A percentile compares a stretch with the other conserved stretches of the same genome.
Evolutionary conservation across 2,797 vertebrate genomes (phyloP).

Genomic region (Telmatherina bonti): DNA sequence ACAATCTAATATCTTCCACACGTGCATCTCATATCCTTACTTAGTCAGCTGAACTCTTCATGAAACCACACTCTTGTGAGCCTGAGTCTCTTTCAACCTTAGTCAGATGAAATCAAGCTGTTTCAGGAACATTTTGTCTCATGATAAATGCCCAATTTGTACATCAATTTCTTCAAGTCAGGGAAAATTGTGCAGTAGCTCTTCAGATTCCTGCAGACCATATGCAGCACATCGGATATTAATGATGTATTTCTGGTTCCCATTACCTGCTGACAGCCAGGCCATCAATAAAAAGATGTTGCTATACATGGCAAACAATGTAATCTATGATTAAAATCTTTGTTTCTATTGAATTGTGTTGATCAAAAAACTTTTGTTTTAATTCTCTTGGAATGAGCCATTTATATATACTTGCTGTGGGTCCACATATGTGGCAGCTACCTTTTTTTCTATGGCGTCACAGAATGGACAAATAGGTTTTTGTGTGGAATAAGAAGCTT

Average conservation of each 20-base stretch:
- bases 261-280: slow-evolving; percentile 55
- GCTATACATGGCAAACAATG: no score
- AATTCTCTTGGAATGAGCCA: no score
- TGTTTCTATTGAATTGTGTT: no score
- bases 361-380: no score
- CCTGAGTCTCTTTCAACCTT: not conserved
- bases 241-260: slow-evolving; percentile 49
- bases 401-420: no score
- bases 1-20: slow-evolving; percentile 27
- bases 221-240: slow-evolving; percentile 28
- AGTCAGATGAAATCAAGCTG: not conserved
- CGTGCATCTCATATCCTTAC: slow-evolving; percentile 35
- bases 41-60: slow-evolving; percentile 24
- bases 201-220: slow-evolving; percentile 30
- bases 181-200: slow-evolving; percentile 30
- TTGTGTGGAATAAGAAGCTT: no score
- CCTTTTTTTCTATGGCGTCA: not conserved
- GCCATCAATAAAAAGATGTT: slow-evolving; percentile 60
- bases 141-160: not conserved
- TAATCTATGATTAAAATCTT: no score
- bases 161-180: slow-evolving; percentile 23
- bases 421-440: no score
- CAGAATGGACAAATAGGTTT: no score
- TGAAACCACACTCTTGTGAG: slow-evolving; percentile 37
- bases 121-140: slow-evolving; percentile 9